phyloP scores from a whole-genome alignment of 2,797 vertebrate species.

The Enoplosus armatus region DNA sequence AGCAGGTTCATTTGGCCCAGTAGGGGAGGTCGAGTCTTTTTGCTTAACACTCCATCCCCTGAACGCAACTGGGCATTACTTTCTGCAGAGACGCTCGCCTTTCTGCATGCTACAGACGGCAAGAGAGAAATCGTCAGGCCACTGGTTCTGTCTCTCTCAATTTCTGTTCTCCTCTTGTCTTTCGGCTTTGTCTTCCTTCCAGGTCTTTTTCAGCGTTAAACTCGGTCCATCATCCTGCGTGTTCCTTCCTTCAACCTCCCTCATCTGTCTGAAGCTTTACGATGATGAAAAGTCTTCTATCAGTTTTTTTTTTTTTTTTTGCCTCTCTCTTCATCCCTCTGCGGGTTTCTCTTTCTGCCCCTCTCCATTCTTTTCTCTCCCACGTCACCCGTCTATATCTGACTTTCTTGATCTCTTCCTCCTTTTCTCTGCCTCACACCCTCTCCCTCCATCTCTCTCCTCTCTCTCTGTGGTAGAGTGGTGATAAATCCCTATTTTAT shows the following conservation, averaged over 20 bases:
- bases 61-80: slow-evolving; percentile 89
- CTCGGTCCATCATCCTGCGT: slow-evolving; percentile 53
- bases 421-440: slow-evolving; percentile 61
- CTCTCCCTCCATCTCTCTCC: slow-evolving; percentile 56
- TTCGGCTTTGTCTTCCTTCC: slow-evolving; percentile 33
- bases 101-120: slow-evolving; percentile 65
- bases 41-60: slow-evolving; percentile 89
- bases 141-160: slow-evolving; percentile 65
- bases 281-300: slow-evolving; percentile 56
- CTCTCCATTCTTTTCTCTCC: slow-evolving; percentile 45
- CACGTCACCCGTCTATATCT: slow-evolving; percentile 58
- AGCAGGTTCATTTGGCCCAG: slow-evolving; percentile 99
- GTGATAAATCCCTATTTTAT: slow-evolving; percentile 99
- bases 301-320: slow-evolving; percentile 1
- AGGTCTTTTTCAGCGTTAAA: slow-evolving; percentile 45
- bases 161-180: slow-evolving; percentile 52
- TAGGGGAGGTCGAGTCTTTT: slow-evolving; percentile 92
- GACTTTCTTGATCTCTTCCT: slow-evolving; percentile 69
- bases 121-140: slow-evolving; percentile 48
- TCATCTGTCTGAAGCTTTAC: slow-evolving; percentile 60
- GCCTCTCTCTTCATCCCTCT: slow-evolving; percentile 42
- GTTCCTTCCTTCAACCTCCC: slow-evolving; percentile 51
- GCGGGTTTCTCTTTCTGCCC: slow-evolving; percentile 33
- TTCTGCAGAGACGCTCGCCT: slow-evolving; percentile 60
- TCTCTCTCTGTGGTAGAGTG: slow-evolving; percentile 94